A percentile compares a stretch with the other conserved stretches of the same genome.
Conservation (phyloP, 2,113 vertebrate genomes). For the Theristicus caerulescens region DNA sequence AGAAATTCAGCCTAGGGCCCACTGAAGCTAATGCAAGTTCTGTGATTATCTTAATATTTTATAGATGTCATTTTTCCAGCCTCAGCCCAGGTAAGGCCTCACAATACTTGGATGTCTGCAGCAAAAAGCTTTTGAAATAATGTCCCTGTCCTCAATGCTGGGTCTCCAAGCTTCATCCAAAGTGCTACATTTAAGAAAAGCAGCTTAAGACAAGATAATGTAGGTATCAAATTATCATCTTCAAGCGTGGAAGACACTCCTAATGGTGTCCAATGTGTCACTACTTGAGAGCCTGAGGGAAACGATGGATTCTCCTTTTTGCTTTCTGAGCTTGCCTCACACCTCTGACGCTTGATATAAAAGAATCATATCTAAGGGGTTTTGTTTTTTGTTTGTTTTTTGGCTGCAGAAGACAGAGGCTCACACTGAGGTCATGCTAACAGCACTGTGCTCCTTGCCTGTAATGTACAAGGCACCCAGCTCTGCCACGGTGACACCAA, state of each 20-base stretch:
- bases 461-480: not conserved
- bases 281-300: not conserved
- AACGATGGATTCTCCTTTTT: not conserved
- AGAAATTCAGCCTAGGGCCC: not conserved
- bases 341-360: not conserved
- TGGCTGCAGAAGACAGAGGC: not conserved
- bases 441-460: not conserved
- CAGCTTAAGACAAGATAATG: not conserved
- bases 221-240: not conserved
- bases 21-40: not conserved
- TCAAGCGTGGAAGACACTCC: not conserved
- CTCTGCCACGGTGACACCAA: rapidly evolving
- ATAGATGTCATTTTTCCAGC: not conserved
- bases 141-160: not conserved
- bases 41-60: not conserved
- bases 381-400: not conserved
- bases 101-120: not conserved
- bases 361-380: not conserved
- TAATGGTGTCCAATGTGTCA: not conserved
- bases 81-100: not conserved
- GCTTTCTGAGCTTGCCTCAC: not conserved
- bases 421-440: not conserved
- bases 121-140: not conserved
- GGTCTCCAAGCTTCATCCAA: not conserved
- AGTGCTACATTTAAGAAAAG: not conserved